phyloP scores from a whole-genome alignment of 2,113 vertebrate genomes.

The Centropus bengalensis region DNA sequence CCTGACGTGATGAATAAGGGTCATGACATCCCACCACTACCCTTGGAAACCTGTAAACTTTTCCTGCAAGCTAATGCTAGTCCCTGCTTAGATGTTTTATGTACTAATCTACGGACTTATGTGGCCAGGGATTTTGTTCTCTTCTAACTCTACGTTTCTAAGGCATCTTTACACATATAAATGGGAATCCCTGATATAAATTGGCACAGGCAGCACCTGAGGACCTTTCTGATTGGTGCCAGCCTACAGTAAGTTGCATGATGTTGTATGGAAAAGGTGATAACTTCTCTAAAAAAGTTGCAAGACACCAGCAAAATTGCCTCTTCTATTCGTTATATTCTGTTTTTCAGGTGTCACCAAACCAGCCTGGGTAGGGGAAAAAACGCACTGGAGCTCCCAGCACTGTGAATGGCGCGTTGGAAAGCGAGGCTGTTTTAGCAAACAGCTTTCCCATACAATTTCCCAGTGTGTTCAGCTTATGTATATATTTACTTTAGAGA shows the following conservation, averaged over 20 bases:
- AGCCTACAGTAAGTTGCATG: neutral
- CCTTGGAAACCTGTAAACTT: neutral
- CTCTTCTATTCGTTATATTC: neutral
- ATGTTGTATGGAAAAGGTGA: neutral
- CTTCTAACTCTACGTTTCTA: neutral
- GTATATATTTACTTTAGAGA: conserved; percentile 35
- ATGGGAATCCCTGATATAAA: neutral
- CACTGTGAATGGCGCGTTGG: neutral
- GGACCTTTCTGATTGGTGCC: neutral
- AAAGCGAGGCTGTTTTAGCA: neutral
- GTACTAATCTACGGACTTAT: neutral
- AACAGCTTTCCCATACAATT: neutral
- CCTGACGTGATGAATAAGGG: neutral
- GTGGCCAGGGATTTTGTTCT: neutral
- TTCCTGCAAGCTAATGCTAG: neutral
- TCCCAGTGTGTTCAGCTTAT: neutral
- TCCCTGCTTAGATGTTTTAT: neutral
- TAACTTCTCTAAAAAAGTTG: neutral
- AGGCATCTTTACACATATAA: neutral
- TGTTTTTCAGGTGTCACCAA: neutral
- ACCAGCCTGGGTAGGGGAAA: neutral
- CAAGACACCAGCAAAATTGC: neutral
- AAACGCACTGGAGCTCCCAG: accelerated
- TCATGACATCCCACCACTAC: neutral
- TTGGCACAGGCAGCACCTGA: neutral